Base-by-base conservation (phyloP, 2,113 vertebrate genomes). In the Zingel zingel region DNA sequence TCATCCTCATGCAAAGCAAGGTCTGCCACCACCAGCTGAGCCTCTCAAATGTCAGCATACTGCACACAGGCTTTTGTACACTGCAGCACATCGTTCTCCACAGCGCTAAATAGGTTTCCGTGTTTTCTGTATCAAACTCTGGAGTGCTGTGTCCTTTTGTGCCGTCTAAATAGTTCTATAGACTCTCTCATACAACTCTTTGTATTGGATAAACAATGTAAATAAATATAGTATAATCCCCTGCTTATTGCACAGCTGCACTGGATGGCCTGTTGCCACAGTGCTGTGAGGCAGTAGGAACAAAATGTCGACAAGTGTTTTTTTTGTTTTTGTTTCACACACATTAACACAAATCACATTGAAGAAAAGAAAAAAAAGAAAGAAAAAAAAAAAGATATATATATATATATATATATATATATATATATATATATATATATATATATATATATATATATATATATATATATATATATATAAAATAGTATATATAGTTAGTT, bases 1-100 rank as follows among this genome's bases (percentile, higher is more conserved):
- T 90, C 79, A 78, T 85, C 57, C 1, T 74, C 30, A 23, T 73
- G 47, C 39, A 43, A 16, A 8, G 51, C 43, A 4, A 64, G 50
- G 33, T 82, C 62, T 71, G 47, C 63, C 30, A 33, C 45, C 27
- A 73, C 76, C 51, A 80, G 4, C 39, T 54, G 23, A 59, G 51
- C 70, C n/a, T 82, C 25, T 72, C 54, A 67, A 19, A 70, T 54
- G 56, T 39, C 3, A 51, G 68, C 27, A 53, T 7, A 51, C 53
- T 69, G 2, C n/a, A 82, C 65, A 54, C 58, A 58, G 0, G 15
- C 57, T 39, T 58, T 21, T 68, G 30, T 59, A 62, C 47, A 57
- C 63, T 54, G 76, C 79, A 68, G 27, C 65, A 50, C 11, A 16
- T 47, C 10, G 11, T 47, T 48, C 48, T 62, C 15, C 1, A 19